Evolutionary conservation across 1,140 invertebrate species (phyloP), one percentile per base, ranked within the genome.

Genomic region (Zeugodacus cucurbitae): DNA sequence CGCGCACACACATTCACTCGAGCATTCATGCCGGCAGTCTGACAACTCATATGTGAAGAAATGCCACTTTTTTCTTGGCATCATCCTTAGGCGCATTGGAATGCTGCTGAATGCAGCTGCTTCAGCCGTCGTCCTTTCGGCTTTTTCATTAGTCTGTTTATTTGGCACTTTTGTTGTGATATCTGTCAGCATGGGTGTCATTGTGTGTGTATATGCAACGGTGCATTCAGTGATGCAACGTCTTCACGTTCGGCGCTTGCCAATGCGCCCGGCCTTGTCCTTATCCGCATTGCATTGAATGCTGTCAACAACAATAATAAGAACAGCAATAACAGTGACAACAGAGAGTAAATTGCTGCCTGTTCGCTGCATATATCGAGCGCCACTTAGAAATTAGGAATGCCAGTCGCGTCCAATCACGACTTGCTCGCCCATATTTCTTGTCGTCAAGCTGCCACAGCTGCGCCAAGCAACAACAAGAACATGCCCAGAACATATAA

Each of bases 361-460:
- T 44, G 74, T 14, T 48, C 41, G 22, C 26, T 48, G 7, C 10
- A 26, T 34, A 70, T 82, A 29, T 26, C 41, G 41, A 44, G 74
- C 74, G 41, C n/a, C 74, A 82, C 74, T 82, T 34, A 48, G 41
- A 82, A 82, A 82, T 82, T 82, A 82, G 74, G 74, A 82, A 82
- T 82, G 44, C 74, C 41, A 82, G 74, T 48, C 74, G 74, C 74
- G 41, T 82, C 74, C 32, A 82, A 82, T 82, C 74, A 82, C 74
- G 74, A 82, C 74, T 82, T 82, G 41, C 44, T 48, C 74, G 41
- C 74, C 74, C 74, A 48, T 82, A 82, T 48, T 29, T 82, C 74
- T 82, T 82, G 74, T 82, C 41, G 44, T 82, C 74, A 41, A 2
- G 74, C 41, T 34, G 74, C 10, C 74, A 48, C 74, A 82, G 20